Percentiles rank a stretch among this genome's conserved stretches.
Evolutionary conservation across 2,797 vertebrate genomes (phyloP).

Genomic region (Erethizon dorsatum): DNA sequence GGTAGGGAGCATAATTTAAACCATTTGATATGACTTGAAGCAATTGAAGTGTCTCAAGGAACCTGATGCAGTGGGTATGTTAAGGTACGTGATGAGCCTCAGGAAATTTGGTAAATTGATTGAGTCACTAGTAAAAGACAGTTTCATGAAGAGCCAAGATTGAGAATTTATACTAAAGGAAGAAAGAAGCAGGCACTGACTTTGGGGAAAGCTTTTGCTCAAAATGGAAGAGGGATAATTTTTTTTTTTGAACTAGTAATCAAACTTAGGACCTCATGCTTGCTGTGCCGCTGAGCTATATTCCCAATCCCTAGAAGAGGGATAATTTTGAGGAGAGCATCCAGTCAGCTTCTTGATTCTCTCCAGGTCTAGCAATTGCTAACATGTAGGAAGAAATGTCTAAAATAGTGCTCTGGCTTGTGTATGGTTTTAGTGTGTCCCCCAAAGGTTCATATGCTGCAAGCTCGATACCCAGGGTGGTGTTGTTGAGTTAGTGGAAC

Average conservation of each 20-base stretch:
- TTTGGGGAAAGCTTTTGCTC: background rate
- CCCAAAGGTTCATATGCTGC: too few relatives aligned
- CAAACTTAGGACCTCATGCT: too few relatives aligned
- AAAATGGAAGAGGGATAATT: background rate
- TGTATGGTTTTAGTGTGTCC: background rate
- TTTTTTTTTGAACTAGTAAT: background rate
- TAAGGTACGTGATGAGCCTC: background rate
- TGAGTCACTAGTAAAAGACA: background rate
- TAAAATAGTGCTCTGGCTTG: background rate
- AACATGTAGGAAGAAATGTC: background rate
- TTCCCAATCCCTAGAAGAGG: background rate
- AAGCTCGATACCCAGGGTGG: background rate
- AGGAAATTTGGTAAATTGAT: background rate
- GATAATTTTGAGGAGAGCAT: background rate
- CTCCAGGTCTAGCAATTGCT: background rate
- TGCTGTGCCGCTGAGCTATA: too few relatives aligned
- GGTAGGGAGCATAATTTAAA: background rate
- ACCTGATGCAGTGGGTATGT: background rate
- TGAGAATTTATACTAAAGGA: slow-evolving; percentile 4
- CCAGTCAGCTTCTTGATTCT: background rate
- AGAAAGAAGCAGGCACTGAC: background rate
- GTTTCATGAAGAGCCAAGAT: background rate
- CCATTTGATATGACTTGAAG: background rate
- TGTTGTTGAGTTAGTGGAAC: background rate
- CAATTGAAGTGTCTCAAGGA: background rate